phyloP scores from a whole-genome alignment of 2,888 invertebrate genomes.

The Apocheima hispidaria region DNA sequence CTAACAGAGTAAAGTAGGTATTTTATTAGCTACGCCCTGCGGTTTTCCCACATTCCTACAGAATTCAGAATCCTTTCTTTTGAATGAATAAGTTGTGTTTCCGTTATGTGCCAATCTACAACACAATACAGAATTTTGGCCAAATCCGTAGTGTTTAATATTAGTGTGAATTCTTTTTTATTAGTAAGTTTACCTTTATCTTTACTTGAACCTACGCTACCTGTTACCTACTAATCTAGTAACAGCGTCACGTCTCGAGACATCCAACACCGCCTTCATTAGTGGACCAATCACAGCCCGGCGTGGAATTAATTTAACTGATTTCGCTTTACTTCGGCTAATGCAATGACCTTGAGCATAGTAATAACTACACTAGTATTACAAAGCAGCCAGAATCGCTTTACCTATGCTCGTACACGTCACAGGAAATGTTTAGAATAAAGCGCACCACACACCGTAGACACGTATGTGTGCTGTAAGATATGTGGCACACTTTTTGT shows the following conservation, averaged over 20 bases:
- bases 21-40: too few species aligned
- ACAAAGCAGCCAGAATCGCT: neutral
- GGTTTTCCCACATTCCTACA: too few species aligned
- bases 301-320: conserved; percentile 39
- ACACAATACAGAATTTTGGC: too few species aligned
- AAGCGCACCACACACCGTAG: too few species aligned
- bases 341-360: conserved; percentile 15
- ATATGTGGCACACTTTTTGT: too few species aligned
- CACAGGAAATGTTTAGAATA: too few species aligned
- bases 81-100: too few species aligned
- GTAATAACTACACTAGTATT: neutral
- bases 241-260: conserved; percentile 36
- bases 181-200: neutral
- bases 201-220: conserved; percentile 19
- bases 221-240: conserved; percentile 25
- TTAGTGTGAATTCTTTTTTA: neutral
- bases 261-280: conserved; percentile 37
- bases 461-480: too few species aligned
- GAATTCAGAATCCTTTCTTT: too few species aligned
- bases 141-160: neutral
- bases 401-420: neutral
- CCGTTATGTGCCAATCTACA: too few species aligned
- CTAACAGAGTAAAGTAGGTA: too few species aligned
- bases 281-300: conserved; percentile 36
- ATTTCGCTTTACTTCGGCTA: conserved; percentile 31